Evolutionary conservation across 2,113 vertebrate genomes (phyloP), one percentile per base, ranked within the genome.

Genomic region (Plotosus lineatus): DNA sequence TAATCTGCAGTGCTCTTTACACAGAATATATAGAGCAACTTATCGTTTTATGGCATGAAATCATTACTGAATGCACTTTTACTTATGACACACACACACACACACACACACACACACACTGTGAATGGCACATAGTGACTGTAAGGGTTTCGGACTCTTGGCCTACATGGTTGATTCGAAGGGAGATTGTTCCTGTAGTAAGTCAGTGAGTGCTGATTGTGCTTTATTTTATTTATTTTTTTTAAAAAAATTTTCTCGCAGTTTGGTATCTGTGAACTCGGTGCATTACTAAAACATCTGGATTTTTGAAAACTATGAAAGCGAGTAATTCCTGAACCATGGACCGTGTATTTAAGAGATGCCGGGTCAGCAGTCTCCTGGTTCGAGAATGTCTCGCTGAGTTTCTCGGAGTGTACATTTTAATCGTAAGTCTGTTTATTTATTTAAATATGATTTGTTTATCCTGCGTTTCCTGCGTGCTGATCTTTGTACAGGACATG

Each of bases 321-420:
- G 9, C 31, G 36, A 31, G 60, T 48, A 19, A 31, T 56, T 53
- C 10, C 9, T 5, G 38, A 26, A 60, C 10, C 78, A 93, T 93
- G 92, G 91, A 92, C 61, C 84, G 68, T 69, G 82, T 92, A 48
- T 85, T 93, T 75, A 88, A n/a, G 77, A 92, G 72, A 80, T 91
- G 88, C 74, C 82, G 26, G 31, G 88, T 93, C 88, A 87, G 74
- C 50, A 93, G 55, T 82, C 75, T 72, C 4, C 83, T 93, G 76
- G 23, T 88, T 75, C 84, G 90, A 51, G 88, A 92, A 80, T 93
- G 92, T 72, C 40, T 93, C 81, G 92, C 92, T 0, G 92, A 93
- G 60, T 90, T 88, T 85, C 88, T 93, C 0, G 92, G 92, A 7
- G 87, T 92, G 38, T 93, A 90, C 28, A 2, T 92, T 82, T 6